Conservation (phyloP, 2,797 vertebrate species). For the Neoniphon sammara region DNA sequence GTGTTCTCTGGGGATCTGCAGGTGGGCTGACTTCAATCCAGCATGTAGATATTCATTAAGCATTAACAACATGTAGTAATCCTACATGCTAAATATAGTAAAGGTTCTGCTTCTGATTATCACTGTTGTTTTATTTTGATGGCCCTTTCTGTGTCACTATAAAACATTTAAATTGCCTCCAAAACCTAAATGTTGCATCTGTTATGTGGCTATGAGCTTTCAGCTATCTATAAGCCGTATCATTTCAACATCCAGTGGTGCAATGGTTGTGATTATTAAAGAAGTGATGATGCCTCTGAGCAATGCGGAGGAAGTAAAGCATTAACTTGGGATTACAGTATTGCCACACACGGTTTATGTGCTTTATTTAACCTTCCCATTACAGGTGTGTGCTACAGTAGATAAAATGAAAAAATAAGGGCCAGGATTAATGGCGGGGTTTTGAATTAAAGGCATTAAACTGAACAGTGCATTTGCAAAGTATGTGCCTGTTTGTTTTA, state of each 20-base stretch:
- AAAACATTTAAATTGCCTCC: neutral
- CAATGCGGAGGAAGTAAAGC: no score
- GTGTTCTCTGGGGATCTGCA: no score
- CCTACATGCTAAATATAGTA: no score
- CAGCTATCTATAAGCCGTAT: neutral
- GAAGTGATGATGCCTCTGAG: no score
- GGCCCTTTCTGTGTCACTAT: neutral
- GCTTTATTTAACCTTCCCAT: slow-evolving; percentile 23
- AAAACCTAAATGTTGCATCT: neutral
- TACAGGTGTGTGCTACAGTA: slow-evolving; percentile 39
- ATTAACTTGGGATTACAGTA: no score
- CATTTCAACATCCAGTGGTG: no score
- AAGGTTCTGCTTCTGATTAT: neutral
- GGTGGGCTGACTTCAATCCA: no score
- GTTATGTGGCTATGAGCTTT: neutral
- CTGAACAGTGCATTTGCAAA: slow-evolving; percentile 55
- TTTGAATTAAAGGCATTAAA: slow-evolving; percentile 56
- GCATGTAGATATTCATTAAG: no score
- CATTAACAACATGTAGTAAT: no score
- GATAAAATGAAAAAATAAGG: slow-evolving; percentile 59
- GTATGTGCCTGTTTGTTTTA: slow-evolving; percentile 63
- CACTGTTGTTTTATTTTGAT: neutral
- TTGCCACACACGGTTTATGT: no score
- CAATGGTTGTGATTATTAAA: no score
- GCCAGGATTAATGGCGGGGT: slow-evolving; percentile 37